These are phyloP conservation scores for Oncorhynchus clarkii DNA, from an alignment of 2,113 vertebrate genomes.

Conservation along the genomic window DNA sequence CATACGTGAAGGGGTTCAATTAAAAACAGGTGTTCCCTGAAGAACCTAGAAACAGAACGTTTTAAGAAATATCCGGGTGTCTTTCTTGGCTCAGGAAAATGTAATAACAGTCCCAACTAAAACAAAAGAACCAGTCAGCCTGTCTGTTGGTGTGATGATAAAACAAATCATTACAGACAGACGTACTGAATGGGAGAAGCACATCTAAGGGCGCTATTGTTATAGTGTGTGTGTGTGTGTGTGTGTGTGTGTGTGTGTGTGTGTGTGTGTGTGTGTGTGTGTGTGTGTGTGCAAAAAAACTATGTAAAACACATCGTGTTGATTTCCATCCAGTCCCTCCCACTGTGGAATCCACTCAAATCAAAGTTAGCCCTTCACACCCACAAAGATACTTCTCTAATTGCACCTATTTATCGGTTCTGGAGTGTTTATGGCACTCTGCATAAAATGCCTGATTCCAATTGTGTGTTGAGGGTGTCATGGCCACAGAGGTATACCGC, in stretches of 20 bases:
- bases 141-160: not conserved
- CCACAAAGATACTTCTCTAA: constrained; percentile 7
- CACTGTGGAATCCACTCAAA: constrained; percentile 2
- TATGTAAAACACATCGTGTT: not conserved
- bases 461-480: constrained; percentile 14
- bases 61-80: constrained; percentile 34
- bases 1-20: not conserved
- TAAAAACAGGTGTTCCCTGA: constrained; percentile 19
- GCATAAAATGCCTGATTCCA: constrained; percentile 12
- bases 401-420: not conserved
- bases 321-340: not conserved
- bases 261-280: constrained; percentile 1
- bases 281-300: not conserved
- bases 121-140: not conserved
- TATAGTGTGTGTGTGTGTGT: not conserved
- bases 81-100: constrained; percentile 12
- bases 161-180: not conserved
- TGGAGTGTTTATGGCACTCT: not conserved
- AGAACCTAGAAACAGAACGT: constrained; percentile 17
- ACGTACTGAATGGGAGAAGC: not conserved
- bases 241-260: not conserved
- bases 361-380: not conserved
- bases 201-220: not conserved
- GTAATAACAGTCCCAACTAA: constrained; percentile 18
- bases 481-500: constrained; percentile 28